Evolutionary conservation across 2,888 invertebrate species (phyloP), one percentile per base, ranked within the genome.

Genomic region (Epsilonema sp.): DNA sequence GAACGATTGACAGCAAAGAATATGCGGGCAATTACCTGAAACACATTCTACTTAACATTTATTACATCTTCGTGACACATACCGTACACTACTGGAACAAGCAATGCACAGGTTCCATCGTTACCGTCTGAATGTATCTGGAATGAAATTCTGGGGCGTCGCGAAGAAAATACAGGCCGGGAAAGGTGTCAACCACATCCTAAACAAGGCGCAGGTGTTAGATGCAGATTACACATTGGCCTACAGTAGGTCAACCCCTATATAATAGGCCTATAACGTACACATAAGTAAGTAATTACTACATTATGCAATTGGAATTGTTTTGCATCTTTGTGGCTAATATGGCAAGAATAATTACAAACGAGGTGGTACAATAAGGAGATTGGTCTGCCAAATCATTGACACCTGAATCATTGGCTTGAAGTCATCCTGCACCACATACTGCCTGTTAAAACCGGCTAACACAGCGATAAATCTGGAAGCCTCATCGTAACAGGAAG

Each of bases 91-190:
- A 8, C 31, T 11, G 8, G 31, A 8, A 11, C 16, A 40, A 41
- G 19, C 21, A 21, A 38, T 22, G 16, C 31, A 31, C 16, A 31
- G 31, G 16, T 11, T 11, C 8, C 31, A 31, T 8, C 8, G 31
- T 65, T 63, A 83, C 94, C 66, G 94, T 94, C 70, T 92, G 89
- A 57, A 94, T 84, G 67, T 94, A 97, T 74, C 90, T 78, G 52
- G 89, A 89, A 74, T 97, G 94, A 72, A 97, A 97, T 73, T 97
- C 94, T 1, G 84, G 83, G 49, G 94, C 92, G 67, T 92, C 89
- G 68, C 89, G 85, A 49, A 97, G 76, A 74, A 97, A 97, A 52
- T 82, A 83, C 55, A 97, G 76, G 42, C 97, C 94, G 1, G 92
- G 92, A 73, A 94, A 92, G 8, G 87, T 85, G 67, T 94, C 90